phyloP scores from a whole-genome alignment of 1,140 invertebrate genomes.

The Halyomorpha halys region DNA sequence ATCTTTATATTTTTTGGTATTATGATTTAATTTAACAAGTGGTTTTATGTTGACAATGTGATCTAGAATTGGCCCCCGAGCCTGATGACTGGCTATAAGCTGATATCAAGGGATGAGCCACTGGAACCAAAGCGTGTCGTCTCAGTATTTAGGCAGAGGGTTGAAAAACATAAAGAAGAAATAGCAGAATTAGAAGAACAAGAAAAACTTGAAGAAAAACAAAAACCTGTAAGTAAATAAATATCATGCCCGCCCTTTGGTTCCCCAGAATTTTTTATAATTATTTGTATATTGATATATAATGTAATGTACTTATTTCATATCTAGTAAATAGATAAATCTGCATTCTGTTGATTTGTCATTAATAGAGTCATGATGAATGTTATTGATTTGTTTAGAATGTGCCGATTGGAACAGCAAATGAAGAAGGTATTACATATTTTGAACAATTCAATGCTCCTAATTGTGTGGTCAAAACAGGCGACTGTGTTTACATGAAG shows the following conservation, averaged over 20 bases:
- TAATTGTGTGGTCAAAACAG: conserved; percentile 72
- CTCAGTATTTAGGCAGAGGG: conserved; percentile 84
- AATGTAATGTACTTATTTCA: no score
- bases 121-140: conserved; percentile 76
- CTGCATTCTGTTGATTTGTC: no score
- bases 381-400: conserved; percentile 44
- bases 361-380: background rate
- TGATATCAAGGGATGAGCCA: conserved; percentile 58
- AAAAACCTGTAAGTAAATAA: conserved; percentile 46
- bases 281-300: no score
- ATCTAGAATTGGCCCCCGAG: conserved; percentile 56
- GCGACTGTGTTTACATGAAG: conserved; percentile 88
- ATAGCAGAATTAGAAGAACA: conserved; percentile 72
- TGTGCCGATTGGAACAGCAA: conserved; percentile 54
- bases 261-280: no score
- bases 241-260: no score
- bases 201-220: conserved; percentile 66
- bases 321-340: no score
- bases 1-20: no score
- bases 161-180: conserved; percentile 84
- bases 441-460: conserved; percentile 87
- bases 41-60: no score
- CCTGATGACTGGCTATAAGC: conserved; percentile 48
- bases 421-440: conserved; percentile 67
- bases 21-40: no score